Base-by-base conservation (phyloP, 2,113 vertebrate species). In the Hydrochoerus hydrochaeris region DNA sequence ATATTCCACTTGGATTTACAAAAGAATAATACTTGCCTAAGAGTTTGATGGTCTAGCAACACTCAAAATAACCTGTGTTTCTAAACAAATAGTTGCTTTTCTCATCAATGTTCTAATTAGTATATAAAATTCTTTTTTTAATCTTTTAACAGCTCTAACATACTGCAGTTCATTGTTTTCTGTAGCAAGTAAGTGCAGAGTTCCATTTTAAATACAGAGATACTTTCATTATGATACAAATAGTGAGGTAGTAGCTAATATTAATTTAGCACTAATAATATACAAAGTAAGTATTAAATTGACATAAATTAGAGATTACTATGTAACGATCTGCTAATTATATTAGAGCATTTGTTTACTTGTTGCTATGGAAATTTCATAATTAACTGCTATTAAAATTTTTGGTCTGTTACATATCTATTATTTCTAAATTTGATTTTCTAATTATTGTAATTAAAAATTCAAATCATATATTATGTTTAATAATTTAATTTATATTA, bases 321-420 rank as follows among this genome's bases (percentile, higher is more conserved):
- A 90, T 3, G 30, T 96, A 97, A 95, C 10, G 46, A 96, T 96
- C 85, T 85, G 28, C 52, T 97, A 97, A 98, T 97, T 97, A 97
- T 73, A 95, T 96, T 96, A 95, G 77, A 92, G 81, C 32, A 87
- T 96, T 97, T 97, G 85, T 97, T 97, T 97, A 92, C 95, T 97
- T 97, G 96, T 97, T 97, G 97, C 97, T 95, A 98, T 98, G 96
- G 97, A 97, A 96, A 97, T 97, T 97, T 97, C 90, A 92, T 97
- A 97, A 98, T 97, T 96, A 97, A 95, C 96, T 85, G 90, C 94
- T 96, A 95, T 94, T 97, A 97, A 97, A 97, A 96, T 82, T 92
- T 95, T 87, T 65, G 95, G 52, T 96, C 96, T 95, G 90, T 95
- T 95, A 90, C n/a, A 62, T 96, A 95, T 94, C 95, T 97, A 90